Percentiles rank a stretch among this genome's conserved stretches.
These are phyloP conservation scores for Trachymyrmex septentrionalis DNA, from an alignment of 1,140 invertebrate species.

Conservation along the genomic window DNA sequence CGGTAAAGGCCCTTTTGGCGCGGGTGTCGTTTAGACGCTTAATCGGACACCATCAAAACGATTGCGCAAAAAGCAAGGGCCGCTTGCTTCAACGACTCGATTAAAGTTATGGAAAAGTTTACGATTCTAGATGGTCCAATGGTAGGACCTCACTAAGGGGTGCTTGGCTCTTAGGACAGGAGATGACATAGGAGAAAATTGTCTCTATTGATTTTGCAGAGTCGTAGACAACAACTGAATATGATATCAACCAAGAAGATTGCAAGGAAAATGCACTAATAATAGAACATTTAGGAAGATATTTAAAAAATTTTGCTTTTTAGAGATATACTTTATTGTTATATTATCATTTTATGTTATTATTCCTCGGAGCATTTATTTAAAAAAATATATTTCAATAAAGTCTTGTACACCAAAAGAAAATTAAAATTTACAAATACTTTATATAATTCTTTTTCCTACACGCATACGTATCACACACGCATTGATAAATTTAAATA, in stretches of 20 bases:
- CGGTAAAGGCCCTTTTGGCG: conserved; percentile 11
- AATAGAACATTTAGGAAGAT: neutral
- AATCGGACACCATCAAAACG: conserved; percentile 49
- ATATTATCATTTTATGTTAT: neutral
- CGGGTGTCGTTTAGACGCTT: conserved; percentile 54
- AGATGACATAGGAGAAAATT: neutral
- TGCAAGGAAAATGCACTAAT: neutral
- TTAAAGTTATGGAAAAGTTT: conserved; percentile 76
- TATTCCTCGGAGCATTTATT: neutral
- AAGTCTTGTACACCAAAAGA: neutral
- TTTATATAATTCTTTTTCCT: neutral
- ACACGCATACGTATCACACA: neutral
- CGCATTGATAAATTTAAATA: conserved; percentile 12
- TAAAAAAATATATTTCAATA: neutral
- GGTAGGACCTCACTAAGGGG: neutral
- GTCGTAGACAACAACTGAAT: neutral
- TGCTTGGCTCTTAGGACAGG: neutral
- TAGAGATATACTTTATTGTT: no score
- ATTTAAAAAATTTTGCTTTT: no score
- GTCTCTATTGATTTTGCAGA: neutral
- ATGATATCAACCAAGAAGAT: neutral
- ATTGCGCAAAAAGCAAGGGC: conserved; percentile 7
- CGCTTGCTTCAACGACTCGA: conserved; percentile 56
- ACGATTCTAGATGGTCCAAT: conserved; percentile 7
- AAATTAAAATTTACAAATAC: neutral